Conservation (phyloP, 2,113 vertebrate genomes). For the Phrynosoma blainvillii region DNA sequence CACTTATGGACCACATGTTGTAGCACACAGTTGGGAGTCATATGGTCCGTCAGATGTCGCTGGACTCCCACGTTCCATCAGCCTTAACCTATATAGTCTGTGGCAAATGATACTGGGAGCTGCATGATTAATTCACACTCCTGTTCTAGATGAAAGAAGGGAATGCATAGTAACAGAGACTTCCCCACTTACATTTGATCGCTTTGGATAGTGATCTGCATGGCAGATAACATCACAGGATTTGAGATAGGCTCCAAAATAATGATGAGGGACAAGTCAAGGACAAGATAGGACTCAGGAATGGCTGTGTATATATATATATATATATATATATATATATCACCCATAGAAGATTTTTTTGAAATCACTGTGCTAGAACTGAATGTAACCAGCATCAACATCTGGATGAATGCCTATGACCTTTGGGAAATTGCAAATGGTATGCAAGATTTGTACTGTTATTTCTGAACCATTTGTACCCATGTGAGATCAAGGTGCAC, state of each 20-base stretch:
- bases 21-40: too few relatives aligned
- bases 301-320: background rate
- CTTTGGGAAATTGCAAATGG: background rate
- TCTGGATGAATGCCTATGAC: background rate
- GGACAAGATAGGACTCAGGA: background rate
- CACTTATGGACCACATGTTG: too few relatives aligned
- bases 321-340: background rate
- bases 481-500: background rate
- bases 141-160: background rate
- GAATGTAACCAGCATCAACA: background rate
- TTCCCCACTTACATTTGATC: background rate
- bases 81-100: background rate
- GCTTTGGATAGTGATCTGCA: background rate
- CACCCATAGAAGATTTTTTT: background rate
- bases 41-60: too few relatives aligned
- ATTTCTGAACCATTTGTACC: slow-evolving; percentile 12
- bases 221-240: background rate
- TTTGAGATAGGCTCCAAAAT: background rate
- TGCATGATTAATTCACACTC: background rate
- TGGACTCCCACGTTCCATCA: too few relatives aligned
- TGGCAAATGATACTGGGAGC: background rate
- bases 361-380: background rate
- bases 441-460: background rate
- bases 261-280: background rate
- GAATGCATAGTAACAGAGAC: background rate